Base-by-base conservation (phyloP, 2,113 vertebrate genomes). In the Tor tambroides region DNA sequence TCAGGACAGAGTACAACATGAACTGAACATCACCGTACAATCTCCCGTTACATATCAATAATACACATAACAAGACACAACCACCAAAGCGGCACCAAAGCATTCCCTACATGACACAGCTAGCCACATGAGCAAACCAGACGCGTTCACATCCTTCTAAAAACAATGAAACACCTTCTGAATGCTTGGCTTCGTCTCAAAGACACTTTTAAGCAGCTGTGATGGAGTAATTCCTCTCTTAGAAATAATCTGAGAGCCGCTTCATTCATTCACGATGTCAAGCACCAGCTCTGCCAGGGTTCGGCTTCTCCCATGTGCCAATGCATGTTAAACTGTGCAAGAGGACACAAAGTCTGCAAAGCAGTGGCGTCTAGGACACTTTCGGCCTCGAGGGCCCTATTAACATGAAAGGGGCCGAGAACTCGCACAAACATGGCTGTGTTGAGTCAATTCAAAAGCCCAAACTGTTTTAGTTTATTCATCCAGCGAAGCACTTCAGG, bases 281-380 rank as follows among this genome's bases (percentile, higher is more conserved):
- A 84, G 86, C 6, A 30, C 83, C 78, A 85, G 79, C 46, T 69
- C 78, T 83, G 71, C 30, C 80, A 74, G 87, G 83, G 65, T 82
- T 83, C 85, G 59, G 30, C 61, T 86, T 81, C n/a, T 49, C 21
- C 84, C 65, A 75, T 71, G 59, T 72, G 87, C 75, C 72, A 65
- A 79, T 51, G 84, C 80, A 86, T 79, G 72, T 79, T 61, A 83
- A 88, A 72, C 15, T 51, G 41, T 4, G 21, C 26, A 1, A 51
- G 49, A 23, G 23, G 85, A 67, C 63, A 49, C 28, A 67, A 75
- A 75, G 84, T 77, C 21, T 82, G 69, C 69, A 67, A 46, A 65
- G 30, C 71, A 38, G 56, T 83, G 71, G 21, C 12, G 21, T 87
- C 38, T 74, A 41, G 51, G 56, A 86, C 49, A 81, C 77, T 71